A percentile compares a stretch with the other conserved stretches of the same genome.
These are phyloP conservation scores for Quadriops clusia DNA, from an alignment of 2,888 invertebrate genomes.

Conservation along the genomic window DNA sequence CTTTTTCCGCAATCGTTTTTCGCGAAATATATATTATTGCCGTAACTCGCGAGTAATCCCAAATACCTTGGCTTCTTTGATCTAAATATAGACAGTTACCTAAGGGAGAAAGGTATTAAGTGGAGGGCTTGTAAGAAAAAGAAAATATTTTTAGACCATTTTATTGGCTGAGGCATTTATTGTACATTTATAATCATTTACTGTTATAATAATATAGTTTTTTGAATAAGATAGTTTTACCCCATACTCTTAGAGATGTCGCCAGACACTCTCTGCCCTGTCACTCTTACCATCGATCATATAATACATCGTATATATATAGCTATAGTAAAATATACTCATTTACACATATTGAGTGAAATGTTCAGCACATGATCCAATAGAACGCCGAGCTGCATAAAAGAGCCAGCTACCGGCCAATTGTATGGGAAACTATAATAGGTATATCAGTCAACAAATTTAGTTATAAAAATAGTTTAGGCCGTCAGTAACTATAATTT, in stretches of 20 bases:
- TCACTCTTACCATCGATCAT: conserved; percentile 15
- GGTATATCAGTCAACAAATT: conserved; percentile 33
- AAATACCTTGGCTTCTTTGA: too few species aligned
- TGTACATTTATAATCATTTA: conserved; percentile 39
- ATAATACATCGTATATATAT: conserved; percentile 12
- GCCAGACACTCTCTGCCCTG: conserved; percentile 19
- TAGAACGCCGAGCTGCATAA: conserved; percentile 14
- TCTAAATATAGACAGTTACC: too few species aligned
- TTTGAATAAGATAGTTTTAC: conserved; percentile 13
- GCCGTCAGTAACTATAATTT: conserved; percentile 26
- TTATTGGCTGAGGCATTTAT: conserved; percentile 40
- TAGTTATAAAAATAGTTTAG: conserved; percentile 35
- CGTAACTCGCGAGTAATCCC: too few species aligned
- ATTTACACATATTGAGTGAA: conserved; percentile 26
- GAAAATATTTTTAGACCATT: conserved; percentile 36
- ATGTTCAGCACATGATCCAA: conserved; percentile 15
- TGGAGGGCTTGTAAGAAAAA: too few species aligned
- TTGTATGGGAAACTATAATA: conserved; percentile 28
- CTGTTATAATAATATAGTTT: conserved; percentile 35
- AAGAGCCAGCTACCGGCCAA: conserved; percentile 14
- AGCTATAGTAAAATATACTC: conserved; percentile 35
- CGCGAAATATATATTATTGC: too few species aligned
- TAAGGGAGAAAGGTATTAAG: too few species aligned
- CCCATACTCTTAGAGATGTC: conserved; percentile 32
- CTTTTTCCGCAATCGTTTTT: too few species aligned